These are phyloP conservation scores for Leptonema lineaticorne DNA, from an alignment of 1,140 invertebrate genomes.

Conservation along the genomic window DNA sequence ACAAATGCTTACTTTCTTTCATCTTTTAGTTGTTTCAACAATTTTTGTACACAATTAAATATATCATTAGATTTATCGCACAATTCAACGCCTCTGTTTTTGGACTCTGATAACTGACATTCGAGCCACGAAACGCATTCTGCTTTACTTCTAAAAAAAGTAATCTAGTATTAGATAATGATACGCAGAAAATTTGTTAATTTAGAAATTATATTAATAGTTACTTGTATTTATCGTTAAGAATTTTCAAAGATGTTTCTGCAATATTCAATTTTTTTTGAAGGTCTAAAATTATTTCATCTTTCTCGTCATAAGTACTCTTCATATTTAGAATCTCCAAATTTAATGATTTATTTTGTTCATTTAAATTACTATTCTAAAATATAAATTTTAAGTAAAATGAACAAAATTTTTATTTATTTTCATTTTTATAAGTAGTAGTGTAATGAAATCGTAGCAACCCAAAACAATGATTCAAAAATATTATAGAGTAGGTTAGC, in stretches of 20 bases:
- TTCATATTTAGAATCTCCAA: not conserved
- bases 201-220: conserved; percentile 2
- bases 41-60: conserved; percentile 29
- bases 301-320: not conserved
- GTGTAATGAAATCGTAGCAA: no score
- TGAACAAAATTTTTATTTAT: not conserved
- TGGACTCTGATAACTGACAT: conserved; percentile 28
- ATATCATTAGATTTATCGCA: conserved; percentile 33
- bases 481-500: no score
- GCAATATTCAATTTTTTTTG: not conserved
- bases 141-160: not conserved
- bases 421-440: no score
- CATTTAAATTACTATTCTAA: conserved; percentile 4
- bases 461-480: no score
- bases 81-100: conserved; percentile 24
- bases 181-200: not conserved
- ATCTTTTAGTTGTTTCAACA: conserved; percentile 29
- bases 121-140: conserved; percentile 29
- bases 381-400: not conserved
- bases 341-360: not conserved
- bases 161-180: not conserved
- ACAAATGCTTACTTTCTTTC: conserved; percentile 35
- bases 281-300: not conserved
- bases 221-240: conserved; percentile 14
- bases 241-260: not conserved